Base-by-base conservation (phyloP, 2,113 vertebrate genomes). In the Australoheros scitulus region DNA sequence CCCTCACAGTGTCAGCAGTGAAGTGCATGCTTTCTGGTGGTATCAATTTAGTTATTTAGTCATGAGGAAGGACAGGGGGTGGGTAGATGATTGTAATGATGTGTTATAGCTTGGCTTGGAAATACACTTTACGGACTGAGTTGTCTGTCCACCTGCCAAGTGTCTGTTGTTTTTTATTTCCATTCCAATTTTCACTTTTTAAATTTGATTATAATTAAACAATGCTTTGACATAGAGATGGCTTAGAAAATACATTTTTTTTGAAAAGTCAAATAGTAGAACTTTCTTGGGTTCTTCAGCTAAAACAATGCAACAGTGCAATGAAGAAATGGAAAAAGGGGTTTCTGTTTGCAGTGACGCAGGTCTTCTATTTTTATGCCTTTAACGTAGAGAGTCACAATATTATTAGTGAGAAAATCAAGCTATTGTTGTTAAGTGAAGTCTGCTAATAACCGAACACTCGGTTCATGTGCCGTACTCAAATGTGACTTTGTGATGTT, bases 11-110 rank as follows among this genome's bases (percentile, higher is more conserved):
- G 83, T 90, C 91, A 92, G 83, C 22, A n/a, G 89, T 94, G 90
- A 94, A 95, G 94, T 94, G 92, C 80, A 86, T 90, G 89, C 92
- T 95, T 93, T 95, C 90, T 87, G 91, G 75, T 91, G 82, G 79
- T 82, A 89, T 94, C 93, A 92, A 93, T 93, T 93, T 89, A 91
- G 89, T 90, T 92, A 90, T 95, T 94, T 93, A 93, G 92, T 91
- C 80, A 61, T 86, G 91, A 87, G 81, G 82, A 92, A 91, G 89
- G 79, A 88, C 81, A 81, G 58, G 77, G 63, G 78, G 78, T 82
- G 47, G 86, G 77, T 70, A 76, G 80, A 80, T 91, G 91, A 92
- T 92, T 86, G 72, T 90, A 91, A 94, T 92, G 82, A 89, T 81
- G 79, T 91, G 85, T 87, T 92, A 79, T 61, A 88, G 68, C 84